A percentile compares a stretch with the other conserved stretches of the same genome.
phyloP scores from a whole-genome alignment of 1,140 invertebrate species.

The Heliothis virescens region DNA sequence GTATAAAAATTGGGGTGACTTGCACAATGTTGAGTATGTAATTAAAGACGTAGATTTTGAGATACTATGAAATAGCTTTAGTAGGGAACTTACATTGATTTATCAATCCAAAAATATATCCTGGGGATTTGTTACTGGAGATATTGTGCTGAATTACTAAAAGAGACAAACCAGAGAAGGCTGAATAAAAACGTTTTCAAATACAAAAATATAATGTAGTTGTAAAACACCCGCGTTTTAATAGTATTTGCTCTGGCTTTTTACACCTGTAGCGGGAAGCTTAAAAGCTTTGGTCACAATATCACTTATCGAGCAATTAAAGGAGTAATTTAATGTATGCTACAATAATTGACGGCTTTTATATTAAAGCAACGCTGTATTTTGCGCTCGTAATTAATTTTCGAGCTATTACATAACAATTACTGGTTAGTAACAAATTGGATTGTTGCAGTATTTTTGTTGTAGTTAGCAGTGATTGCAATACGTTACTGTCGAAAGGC shows the following conservation, averaged over 20 bases:
- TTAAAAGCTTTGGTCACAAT: conserved; percentile 53
- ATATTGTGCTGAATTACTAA: too few relatives aligned
- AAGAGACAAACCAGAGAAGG: too few relatives aligned
- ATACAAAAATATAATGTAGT: not conserved
- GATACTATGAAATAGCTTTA: too few relatives aligned
- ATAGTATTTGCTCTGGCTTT: not conserved
- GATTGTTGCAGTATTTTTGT: not conserved
- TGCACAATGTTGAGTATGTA: not conserved
- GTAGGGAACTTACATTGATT: too few relatives aligned
- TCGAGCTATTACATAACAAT: conserved; percentile 18
- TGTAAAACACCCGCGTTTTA: not conserved
- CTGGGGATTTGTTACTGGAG: too few relatives aligned
- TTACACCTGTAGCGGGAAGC: conserved; percentile 21
- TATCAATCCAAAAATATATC: too few relatives aligned
- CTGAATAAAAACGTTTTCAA: not conserved
- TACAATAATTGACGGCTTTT: conserved; percentile 21
- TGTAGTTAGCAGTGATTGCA: not conserved
- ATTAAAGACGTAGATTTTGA: not conserved
- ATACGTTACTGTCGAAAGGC: not conserved
- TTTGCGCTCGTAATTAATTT: conserved; percentile 54
- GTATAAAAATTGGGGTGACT: not conserved
- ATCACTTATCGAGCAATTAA: conserved; percentile 63
- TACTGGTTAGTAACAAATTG: conserved; percentile 20
- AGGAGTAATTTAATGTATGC: conserved; percentile 53
- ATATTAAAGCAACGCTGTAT: conserved; percentile 13